Base-by-base conservation (phyloP, 2,113 vertebrate genomes). In the Notarius lentiginosus region DNA sequence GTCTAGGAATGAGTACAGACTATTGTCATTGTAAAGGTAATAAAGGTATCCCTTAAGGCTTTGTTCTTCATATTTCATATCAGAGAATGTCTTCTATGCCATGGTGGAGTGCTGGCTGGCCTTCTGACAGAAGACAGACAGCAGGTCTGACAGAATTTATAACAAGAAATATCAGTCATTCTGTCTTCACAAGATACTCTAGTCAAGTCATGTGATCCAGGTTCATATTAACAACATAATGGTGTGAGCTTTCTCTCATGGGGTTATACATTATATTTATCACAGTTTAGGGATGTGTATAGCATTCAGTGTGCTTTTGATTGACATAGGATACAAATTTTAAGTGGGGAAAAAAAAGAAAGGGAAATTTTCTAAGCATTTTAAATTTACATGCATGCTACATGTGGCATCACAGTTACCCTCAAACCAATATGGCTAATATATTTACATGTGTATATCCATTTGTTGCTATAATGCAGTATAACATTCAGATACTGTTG, bases 31-130 rank as follows among this genome's bases (percentile, higher is more conserved):
- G 56, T 75, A 75, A 73, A 87, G 85, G 85, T 87, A 87, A 87
- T 87, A 87, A 87, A 87, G 85, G 14, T 81, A 81, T 75, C 56
- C 79, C 79, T 60, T 24, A 65, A 87, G 86, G 80, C 80, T 87
- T 82, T 73, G 47, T 75, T 82, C 56, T 87, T 87, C 66, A 87
- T 83, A 82, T 87, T 83, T 76, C 11, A 87, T 83, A 75, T 82
- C 58, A 82, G 58, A 30, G 66, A 87, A 53, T 60, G 79, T 83
- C n/a, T 73, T 72, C 65, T 18, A 20, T 51, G 53, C 66, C 22
- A 49, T 82, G 34, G 85, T 82, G 55, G 34, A 87, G 41, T 53
- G 66, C 55, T 87, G 30, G 47, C 66, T 82, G 41, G 53, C n/a
- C 41, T 75, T 75, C 56, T 82, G 61, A 73, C 68, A 82, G 56